These are phyloP conservation scores for Egretta garzetta DNA, from an alignment of 2,113 vertebrate genomes.

Conservation along the genomic window DNA sequence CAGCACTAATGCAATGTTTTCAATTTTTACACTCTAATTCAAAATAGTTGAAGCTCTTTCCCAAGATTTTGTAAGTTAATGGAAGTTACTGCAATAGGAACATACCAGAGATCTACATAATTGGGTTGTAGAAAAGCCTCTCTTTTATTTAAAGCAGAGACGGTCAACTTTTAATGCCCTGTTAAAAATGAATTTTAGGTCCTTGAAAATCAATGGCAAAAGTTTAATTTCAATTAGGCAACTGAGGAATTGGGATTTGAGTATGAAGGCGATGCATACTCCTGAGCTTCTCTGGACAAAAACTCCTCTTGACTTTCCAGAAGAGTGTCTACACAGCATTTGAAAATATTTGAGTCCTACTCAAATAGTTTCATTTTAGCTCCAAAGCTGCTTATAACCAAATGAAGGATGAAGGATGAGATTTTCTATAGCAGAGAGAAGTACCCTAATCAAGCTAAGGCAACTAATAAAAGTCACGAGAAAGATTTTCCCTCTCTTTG, in stretches of 20 bases:
- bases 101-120: neutral
- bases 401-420: neutral
- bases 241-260: neutral
- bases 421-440: neutral
- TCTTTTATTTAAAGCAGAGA: neutral
- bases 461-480: rapidly evolving
- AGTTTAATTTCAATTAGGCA: neutral
- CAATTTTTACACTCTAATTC: neutral
- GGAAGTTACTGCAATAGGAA: neutral
- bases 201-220: neutral
- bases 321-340: neutral
- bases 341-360: neutral
- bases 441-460: neutral
- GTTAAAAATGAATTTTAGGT: neutral
- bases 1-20: neutral
- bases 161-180: neutral
- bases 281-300: neutral
- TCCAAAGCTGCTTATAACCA: neutral
- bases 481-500: neutral
- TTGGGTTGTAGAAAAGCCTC: neutral
- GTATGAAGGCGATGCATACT: rapidly evolving
- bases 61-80: neutral
- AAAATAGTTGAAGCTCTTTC: neutral
- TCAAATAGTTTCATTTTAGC: neutral
- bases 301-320: neutral